These are phyloP conservation scores for Tetranychus truncatus DNA, from an alignment of 2,888 invertebrate genomes.

Conservation along the genomic window DNA sequence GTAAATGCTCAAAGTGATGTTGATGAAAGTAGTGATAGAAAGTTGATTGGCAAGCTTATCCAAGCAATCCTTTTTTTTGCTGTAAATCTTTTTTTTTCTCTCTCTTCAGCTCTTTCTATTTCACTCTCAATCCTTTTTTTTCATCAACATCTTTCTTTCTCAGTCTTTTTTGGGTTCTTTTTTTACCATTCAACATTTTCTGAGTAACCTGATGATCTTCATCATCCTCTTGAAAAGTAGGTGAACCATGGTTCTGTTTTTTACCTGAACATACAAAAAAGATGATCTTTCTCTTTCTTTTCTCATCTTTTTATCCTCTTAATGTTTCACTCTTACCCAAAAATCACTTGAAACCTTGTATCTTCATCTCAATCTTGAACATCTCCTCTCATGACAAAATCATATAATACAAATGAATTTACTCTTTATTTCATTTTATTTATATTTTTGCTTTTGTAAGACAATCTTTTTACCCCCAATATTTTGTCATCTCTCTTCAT, in stretches of 20 bases:
- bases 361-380: not conserved
- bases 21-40: constrained; percentile 1
- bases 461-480: not conserved
- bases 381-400: not conserved
- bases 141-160: not conserved
- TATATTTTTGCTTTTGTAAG: not conserved
- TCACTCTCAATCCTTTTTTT: not conserved
- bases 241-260: not conserved
- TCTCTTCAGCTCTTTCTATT: not conserved
- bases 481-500: not conserved
- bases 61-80: not conserved
- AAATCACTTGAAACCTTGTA: not conserved
- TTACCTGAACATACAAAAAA: not conserved
- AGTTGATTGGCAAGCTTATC: constrained; percentile 1
- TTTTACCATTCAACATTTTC: not conserved
- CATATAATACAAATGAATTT: not conserved
- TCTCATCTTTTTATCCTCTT: too few species aligned
- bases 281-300: not conserved
- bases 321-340: too few species aligned
- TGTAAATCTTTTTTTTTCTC: not conserved
- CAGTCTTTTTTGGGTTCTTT: not conserved
- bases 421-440: not conserved
- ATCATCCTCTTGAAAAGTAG: not conserved
- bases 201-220: not conserved
- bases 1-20: not conserved